Percentiles rank a stretch among this genome's conserved stretches.
These are phyloP conservation scores for Gadopsis marmoratus DNA, from an alignment of 2,797 vertebrate genomes.

Conservation along the genomic window DNA sequence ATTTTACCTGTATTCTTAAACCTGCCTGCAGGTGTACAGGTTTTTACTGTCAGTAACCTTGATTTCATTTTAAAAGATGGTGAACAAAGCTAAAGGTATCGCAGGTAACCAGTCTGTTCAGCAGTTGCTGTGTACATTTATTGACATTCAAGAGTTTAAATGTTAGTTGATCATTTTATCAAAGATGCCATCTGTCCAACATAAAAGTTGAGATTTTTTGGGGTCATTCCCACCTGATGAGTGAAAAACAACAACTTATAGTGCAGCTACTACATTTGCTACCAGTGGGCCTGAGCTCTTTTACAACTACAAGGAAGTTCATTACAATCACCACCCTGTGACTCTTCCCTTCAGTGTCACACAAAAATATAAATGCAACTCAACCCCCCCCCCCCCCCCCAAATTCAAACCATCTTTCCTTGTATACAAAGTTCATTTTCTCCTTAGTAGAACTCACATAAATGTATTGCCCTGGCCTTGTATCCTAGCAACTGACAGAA, in stretches of 20 bases:
- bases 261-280: neutral
- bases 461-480: conserved; percentile 72
- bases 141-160: conserved; percentile 29
- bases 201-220: conserved; percentile 15
- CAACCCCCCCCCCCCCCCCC: neutral
- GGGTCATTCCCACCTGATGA: conserved; percentile 12
- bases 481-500: conserved; percentile 78
- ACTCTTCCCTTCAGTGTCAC: conserved; percentile 42
- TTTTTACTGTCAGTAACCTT: conserved; percentile 10
- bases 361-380: conserved; percentile 20
- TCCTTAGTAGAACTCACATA: conserved; percentile 59
- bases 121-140: conserved; percentile 15
- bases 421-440: conserved; percentile 67
- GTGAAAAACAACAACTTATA: conserved; percentile 1
- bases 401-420: conserved; percentile 48
- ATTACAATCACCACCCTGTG: conserved; percentile 16
- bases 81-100: conserved; percentile 22
- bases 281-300: neutral
- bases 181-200: conserved; percentile 18
- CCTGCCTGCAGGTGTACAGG: conserved; percentile 8
- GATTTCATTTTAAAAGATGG: conserved; percentile 30
- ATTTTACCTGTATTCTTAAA: conserved; percentile 27
- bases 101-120: conserved; percentile 5
- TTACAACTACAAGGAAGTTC: conserved; percentile 9
- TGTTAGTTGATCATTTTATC: conserved; percentile 28